Percentiles rank a stretch among this genome's conserved stretches.
Evolutionary conservation across 2,113 vertebrate species (phyloP).

Genomic region (Hyperopisus bebe): DNA sequence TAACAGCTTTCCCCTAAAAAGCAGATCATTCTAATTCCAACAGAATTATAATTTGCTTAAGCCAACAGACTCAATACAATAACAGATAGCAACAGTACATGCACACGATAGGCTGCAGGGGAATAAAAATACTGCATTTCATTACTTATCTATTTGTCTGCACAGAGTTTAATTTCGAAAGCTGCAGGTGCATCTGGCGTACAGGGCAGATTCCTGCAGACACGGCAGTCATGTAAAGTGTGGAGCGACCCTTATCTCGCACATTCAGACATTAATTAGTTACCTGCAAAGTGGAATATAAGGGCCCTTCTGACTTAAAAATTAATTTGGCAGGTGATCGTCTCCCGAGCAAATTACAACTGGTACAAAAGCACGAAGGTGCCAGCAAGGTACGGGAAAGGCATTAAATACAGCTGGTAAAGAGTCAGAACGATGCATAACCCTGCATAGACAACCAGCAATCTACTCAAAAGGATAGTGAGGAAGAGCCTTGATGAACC

Average conservation of each 20-base stretch:
- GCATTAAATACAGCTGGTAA: neutral
- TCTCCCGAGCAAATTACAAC: neutral
- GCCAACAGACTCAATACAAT: neutral
- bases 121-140: neutral
- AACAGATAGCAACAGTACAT: neutral
- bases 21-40: neutral
- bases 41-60: neutral
- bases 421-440: neutral
- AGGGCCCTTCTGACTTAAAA: neutral
- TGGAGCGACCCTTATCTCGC: neutral
- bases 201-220: neutral
- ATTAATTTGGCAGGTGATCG: neutral
- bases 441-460: neutral
- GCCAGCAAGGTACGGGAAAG: neutral
- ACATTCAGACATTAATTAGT: neutral
- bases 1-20: neutral
- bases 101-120: neutral
- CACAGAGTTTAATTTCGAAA: neutral
- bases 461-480: too few species aligned
- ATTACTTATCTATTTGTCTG: neutral
- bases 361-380: neutral
- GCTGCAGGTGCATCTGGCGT: neutral
- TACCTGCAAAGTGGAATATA: neutral
- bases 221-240: too few species aligned
- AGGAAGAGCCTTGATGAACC: neutral